phyloP scores from a whole-genome alignment of 2,113 vertebrate genomes.

The Mormoops blainvillei region DNA sequence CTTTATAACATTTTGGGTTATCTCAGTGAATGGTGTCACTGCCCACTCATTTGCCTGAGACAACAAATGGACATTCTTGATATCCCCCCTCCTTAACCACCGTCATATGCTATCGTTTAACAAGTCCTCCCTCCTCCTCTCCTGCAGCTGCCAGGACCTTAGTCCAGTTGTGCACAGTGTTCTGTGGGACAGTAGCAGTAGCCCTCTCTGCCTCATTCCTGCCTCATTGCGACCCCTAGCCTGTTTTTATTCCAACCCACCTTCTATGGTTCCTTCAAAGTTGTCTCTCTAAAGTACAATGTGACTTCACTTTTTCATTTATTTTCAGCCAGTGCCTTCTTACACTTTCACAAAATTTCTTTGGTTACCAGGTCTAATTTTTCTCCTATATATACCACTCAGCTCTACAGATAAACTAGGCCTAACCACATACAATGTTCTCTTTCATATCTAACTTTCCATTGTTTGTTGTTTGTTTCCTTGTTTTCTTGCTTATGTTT shows the following conservation, averaged over 20 bases:
- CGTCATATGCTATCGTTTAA: background rate
- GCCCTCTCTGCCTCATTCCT: accelerated
- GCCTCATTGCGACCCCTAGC: background rate
- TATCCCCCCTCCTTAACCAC: background rate
- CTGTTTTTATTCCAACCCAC: background rate
- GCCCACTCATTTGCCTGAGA: background rate
- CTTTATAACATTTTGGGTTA: background rate
- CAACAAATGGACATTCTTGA: background rate
- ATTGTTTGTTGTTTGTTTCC: background rate
- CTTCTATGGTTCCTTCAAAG: background rate
- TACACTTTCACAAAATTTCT: background rate
- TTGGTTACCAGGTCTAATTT: background rate
- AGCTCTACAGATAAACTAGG: background rate
- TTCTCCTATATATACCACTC: background rate
- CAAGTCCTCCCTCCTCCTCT: background rate
- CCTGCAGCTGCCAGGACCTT: background rate
- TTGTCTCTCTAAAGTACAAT: background rate
- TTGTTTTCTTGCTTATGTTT: background rate
- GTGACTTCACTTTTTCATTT: background rate
- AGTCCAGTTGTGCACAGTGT: background rate
- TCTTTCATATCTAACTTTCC: background rate
- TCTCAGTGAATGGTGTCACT: background rate
- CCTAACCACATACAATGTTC: too few relatives aligned
- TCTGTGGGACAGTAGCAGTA: background rate
- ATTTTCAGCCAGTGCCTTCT: background rate